These are phyloP conservation scores for Phymorhynchus buccinoides DNA, from an alignment of 1,140 invertebrate genomes.

Conservation along the genomic window DNA sequence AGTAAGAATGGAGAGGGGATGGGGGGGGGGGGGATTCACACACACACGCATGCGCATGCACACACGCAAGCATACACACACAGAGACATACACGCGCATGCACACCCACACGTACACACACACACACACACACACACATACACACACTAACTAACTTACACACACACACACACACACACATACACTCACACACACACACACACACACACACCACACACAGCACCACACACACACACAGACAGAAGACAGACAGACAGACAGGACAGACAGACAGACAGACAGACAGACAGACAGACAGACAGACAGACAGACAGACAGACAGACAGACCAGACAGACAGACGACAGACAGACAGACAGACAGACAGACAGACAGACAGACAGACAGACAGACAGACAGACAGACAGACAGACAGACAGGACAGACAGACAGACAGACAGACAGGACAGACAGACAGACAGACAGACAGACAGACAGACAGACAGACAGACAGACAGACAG, in stretches of 20 bases:
- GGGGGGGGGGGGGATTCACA: too few relatives aligned
- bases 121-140: slow-evolving; percentile 8
- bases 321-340: too few relatives aligned
- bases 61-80: background rate
- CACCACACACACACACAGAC: slow-evolving; percentile 18
- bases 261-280: too few relatives aligned
- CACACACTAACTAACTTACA: background rate
- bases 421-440: too few relatives aligned
- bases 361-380: too few relatives aligned
- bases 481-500: too few relatives aligned
- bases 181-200: slow-evolving; percentile 21
- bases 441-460: too few relatives aligned
- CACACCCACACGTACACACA: background rate
- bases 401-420: too few relatives aligned
- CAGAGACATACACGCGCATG: background rate
- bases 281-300: background rate
- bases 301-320: too few relatives aligned
- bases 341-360: too few relatives aligned
- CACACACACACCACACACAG: slow-evolving; percentile 10
- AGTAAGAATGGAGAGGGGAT: too few relatives aligned
- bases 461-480: background rate
- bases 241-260: background rate
- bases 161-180: slow-evolving; percentile 15
- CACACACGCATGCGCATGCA: background rate
- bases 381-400: background rate